Evolutionary conservation across 2,888 invertebrate genomes (phyloP), one percentile per base, ranked within the genome.

Genomic region (Euclidia mi): DNA sequence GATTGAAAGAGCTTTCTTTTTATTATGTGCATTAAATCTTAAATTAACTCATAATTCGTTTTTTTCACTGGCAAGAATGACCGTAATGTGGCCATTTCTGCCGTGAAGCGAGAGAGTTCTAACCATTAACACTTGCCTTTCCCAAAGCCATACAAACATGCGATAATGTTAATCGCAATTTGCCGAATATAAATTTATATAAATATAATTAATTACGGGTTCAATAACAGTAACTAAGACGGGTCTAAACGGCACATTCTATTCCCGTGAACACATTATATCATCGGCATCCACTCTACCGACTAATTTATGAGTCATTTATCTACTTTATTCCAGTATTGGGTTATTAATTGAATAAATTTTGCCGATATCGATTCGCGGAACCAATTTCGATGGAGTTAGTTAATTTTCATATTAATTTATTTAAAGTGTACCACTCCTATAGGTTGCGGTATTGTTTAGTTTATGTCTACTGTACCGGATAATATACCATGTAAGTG

Each of bases 291-390:
- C 50, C 58, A 63, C 57, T 65, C 73, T 65, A 53, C 69, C 56
- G 72, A 76, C 72, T 77, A 79, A 80, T 81, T 79, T 81, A 81
- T 76, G 72, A 71, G 73, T 78, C 78, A 71, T 76, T 80, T 79
- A 79, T 75, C 76, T 73, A 70, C 60, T 75, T 77, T 71, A 78
- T 73, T 71, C 65, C 67, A 61, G 48, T 63, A 45, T 62, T 68
- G 53, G 56, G 71, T 75, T 79, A 79, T 77, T 80, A 81, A 80
- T 80, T 79, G 73, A 71, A 79, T 74, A 74, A 76, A 74, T 77
- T 78, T 68, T 46, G 41, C 49, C 46, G 49, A 65, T 77, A 79
- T 77, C 74, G 77, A 80, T 75, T 75, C 56, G 51, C 44, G 50
- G 59, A 58, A 64, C 55, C 67, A 58, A 67, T 51, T 65, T 43